Conservation (phyloP, 2,797 vertebrate species). For the Oryzias sinensis region DNA sequence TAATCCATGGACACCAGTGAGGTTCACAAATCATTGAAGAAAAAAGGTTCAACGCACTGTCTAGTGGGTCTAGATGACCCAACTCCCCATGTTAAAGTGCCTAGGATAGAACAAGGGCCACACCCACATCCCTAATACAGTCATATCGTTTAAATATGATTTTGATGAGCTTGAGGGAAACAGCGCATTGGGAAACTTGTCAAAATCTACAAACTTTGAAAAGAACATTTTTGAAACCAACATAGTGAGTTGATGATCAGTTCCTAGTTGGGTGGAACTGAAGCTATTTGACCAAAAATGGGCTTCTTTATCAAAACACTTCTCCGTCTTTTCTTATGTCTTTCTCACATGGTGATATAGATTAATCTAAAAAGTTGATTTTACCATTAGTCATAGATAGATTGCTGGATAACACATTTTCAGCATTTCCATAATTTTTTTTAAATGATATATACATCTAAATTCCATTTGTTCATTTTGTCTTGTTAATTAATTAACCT, state of each 20-base stretch:
- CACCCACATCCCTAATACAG: slow-evolving; percentile 9
- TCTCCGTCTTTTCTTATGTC: slow-evolving; percentile 15
- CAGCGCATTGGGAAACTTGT: too few relatives aligned
- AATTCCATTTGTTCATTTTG: slow-evolving; percentile 18
- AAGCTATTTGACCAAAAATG: slow-evolving; percentile 10
- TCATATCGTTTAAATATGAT: slow-evolving; percentile 24
- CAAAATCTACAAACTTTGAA: too few relatives aligned
- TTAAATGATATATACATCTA: slow-evolving; percentile 31
- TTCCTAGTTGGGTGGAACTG: slow-evolving; percentile 23
- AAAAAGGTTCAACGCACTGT: too few relatives aligned
- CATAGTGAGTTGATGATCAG: slow-evolving; percentile 38
- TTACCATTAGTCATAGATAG: too few relatives aligned
- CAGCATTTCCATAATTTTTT: slow-evolving; percentile 22
- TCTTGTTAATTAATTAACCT: slow-evolving; percentile 53
- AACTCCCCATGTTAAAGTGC: too few relatives aligned
- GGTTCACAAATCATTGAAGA: too few relatives aligned
- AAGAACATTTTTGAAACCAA: too few relatives aligned
- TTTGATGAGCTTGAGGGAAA: neutral
- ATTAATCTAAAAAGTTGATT: too few relatives aligned
- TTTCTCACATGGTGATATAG: slow-evolving; percentile 12
- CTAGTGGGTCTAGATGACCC: too few relatives aligned
- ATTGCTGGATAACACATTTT: slow-evolving; percentile 21
- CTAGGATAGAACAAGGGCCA: too few relatives aligned
- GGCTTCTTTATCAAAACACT: slow-evolving; percentile 1
- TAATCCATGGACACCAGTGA: too few relatives aligned